These are phyloP conservation scores for Pteria penguin DNA, from an alignment of 2,888 invertebrate species.

Conservation along the genomic window DNA sequence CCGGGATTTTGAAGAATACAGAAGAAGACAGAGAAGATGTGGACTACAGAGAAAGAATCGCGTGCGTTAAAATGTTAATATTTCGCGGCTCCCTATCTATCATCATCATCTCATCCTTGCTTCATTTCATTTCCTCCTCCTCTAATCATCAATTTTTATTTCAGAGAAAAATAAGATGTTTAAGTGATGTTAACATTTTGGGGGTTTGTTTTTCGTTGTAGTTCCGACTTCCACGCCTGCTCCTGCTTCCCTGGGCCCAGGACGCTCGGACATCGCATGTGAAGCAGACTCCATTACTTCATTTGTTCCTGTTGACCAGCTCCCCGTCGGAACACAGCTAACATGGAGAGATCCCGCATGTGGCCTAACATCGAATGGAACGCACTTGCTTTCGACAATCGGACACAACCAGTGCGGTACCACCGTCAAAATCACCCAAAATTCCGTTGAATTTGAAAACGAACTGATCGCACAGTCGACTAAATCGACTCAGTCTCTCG, in stretches of 20 bases:
- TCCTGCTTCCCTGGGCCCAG: not conserved
- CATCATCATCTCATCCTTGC: too few species aligned
- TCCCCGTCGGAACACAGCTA: conserved; percentile 37
- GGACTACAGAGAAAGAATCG: too few species aligned
- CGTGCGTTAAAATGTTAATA: too few species aligned
- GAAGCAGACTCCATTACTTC: conserved; percentile 38
- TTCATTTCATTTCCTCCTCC: too few species aligned
- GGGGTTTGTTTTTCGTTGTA: too few species aligned
- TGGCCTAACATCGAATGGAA: conserved; percentile 41
- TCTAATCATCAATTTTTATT: too few species aligned
- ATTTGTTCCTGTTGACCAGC: conserved; percentile 42
- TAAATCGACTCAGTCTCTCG: conserved; percentile 10
- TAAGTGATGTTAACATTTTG: too few species aligned
- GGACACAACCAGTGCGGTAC: conserved; percentile 49
- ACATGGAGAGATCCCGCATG: conserved; percentile 53
- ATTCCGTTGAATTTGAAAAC: conserved; percentile 50
- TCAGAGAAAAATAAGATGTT: too few species aligned
- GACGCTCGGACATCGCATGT: conserved; percentile 44
- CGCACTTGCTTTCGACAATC: conserved; percentile 45
- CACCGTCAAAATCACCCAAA: conserved; percentile 44
- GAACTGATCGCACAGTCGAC: conserved; percentile 44
- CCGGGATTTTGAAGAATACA: too few species aligned
- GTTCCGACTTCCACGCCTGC: not conserved
- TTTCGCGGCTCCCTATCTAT: too few species aligned
- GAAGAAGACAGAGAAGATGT: too few species aligned